Evolutionary conservation across 2,888 invertebrate species (phyloP).

Genomic region (Agriopis marginaria): DNA sequence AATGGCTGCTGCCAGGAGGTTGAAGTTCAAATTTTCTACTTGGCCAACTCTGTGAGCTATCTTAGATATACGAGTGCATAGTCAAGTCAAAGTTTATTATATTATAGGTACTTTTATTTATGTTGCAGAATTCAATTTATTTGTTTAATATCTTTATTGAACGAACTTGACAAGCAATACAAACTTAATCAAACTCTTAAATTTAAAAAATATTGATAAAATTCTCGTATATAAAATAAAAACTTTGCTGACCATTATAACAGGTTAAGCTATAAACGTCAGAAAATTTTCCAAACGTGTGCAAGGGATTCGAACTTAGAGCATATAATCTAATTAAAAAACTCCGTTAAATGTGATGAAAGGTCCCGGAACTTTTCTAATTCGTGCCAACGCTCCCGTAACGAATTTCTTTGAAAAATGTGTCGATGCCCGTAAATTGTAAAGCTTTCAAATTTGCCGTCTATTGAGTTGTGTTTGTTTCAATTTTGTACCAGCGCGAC

Average conservation of each 20-base stretch:
- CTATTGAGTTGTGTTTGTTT: conserved; percentile 45
- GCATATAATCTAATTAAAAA: conserved; percentile 62
- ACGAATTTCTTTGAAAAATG: conserved; percentile 35
- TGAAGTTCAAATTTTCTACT: conserved; percentile 31
- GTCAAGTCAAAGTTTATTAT: background rate
- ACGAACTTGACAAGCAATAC: background rate
- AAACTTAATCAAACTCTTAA: no score
- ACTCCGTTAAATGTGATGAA: conserved; percentile 55
- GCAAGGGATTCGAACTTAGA: conserved; percentile 54
- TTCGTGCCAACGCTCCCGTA: conserved; percentile 32
- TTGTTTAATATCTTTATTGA: background rate
- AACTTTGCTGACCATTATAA: conserved; percentile 45
- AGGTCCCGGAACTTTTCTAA: conserved; percentile 46
- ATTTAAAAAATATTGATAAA: background rate
- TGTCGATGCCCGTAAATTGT: conserved; percentile 33
- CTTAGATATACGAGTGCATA: background rate
- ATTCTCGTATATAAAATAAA: background rate
- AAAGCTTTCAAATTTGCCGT: conserved; percentile 26
- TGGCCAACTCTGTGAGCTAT: conserved; percentile 15
- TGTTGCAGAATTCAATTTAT: background rate
- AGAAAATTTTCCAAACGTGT: conserved; percentile 55
- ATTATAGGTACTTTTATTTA: background rate
- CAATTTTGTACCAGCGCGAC: conserved; percentile 39
- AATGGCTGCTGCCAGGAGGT: conserved; percentile 52
- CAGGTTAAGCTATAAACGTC: conserved; percentile 47